Conservation (phyloP, 1,140 invertebrate species). For the Drosophila murphyi region DNA sequence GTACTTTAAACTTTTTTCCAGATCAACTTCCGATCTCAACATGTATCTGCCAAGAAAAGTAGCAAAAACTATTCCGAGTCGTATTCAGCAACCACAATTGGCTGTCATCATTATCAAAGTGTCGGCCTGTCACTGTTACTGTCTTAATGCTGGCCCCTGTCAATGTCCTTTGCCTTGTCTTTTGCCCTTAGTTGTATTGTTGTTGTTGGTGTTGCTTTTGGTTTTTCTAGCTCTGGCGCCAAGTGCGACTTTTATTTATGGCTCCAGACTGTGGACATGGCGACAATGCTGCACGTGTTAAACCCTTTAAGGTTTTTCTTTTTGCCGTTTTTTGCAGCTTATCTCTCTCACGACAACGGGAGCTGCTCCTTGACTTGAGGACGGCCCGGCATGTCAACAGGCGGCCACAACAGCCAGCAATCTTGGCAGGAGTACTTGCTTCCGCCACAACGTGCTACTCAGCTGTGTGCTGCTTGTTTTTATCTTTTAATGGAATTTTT, state of each 20-base stretch:
- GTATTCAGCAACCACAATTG: slow-evolving; percentile 48
- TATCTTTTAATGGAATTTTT: slow-evolving; percentile 74
- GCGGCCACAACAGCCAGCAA: slow-evolving; percentile 43
- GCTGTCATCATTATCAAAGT: slow-evolving; percentile 60
- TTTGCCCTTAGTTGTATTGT: slow-evolving; percentile 12
- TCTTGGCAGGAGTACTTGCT: slow-evolving; percentile 26
- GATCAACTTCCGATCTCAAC: too few species aligned
- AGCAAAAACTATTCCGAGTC: not conserved
- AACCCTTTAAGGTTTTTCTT: slow-evolving; percentile 49
- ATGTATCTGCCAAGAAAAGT: too few species aligned
- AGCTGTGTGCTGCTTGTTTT: slow-evolving; percentile 34
- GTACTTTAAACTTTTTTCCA: too few species aligned
- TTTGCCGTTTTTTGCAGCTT: slow-evolving; percentile 28
- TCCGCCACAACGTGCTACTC: slow-evolving; percentile 1
- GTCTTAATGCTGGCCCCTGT: slow-evolving; percentile 48
- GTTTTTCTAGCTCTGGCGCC: slow-evolving; percentile 5
- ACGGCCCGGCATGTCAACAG: slow-evolving; percentile 56
- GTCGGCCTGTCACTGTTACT: slow-evolving; percentile 27
- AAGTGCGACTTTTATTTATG: slow-evolving; percentile 66
- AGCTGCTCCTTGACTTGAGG: slow-evolving; percentile 54
- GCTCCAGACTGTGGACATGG: slow-evolving; percentile 18
- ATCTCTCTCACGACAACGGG: slow-evolving; percentile 50
- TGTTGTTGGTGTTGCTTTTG: not conserved
- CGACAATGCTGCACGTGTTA: slow-evolving; percentile 56
- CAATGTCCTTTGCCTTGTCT: slow-evolving; percentile 43